These are phyloP conservation scores for Nyctereutes procyonoides DNA, from an alignment of 2,113 vertebrate genomes.

Conservation along the genomic window DNA sequence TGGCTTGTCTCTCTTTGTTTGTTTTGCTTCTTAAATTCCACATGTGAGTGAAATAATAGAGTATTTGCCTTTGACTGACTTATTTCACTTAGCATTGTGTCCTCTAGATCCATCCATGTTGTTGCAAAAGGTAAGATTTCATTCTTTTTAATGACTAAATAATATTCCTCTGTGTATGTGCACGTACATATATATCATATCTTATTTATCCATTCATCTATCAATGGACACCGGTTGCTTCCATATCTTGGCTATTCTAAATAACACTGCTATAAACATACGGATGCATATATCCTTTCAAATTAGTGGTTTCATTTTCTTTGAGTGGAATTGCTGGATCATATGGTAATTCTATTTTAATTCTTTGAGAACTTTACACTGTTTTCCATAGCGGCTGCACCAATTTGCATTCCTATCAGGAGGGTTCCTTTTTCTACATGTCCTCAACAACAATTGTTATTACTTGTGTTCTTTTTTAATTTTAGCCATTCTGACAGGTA, in stretches of 20 bases:
- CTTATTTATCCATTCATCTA: not conserved
- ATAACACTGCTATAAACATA: not conserved
- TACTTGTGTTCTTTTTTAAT: not conserved
- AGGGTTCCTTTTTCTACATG: not conserved
- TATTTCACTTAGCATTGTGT: not conserved
- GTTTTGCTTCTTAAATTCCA: not conserved
- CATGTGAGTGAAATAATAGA: not conserved
- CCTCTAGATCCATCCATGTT: not conserved
- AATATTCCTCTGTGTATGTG: not conserved
- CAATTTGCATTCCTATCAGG: not conserved
- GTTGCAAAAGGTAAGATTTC: not conserved
- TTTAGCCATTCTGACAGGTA: not conserved
- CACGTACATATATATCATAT: not conserved
- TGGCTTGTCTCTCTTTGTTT: not conserved
- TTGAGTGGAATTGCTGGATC: not conserved
- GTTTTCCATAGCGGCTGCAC: not conserved
- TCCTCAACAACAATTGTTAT: not conserved
- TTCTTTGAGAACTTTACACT: not conserved
- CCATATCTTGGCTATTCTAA: not conserved
- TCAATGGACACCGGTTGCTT: not conserved
- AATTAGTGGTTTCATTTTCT: not conserved
- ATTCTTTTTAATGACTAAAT: not conserved
- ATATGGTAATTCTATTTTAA: not conserved
- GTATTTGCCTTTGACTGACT: not conserved
- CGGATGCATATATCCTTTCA: not conserved